phyloP scores from a whole-genome alignment of 2,888 invertebrate species.

The Dastarcus helophoroides region DNA sequence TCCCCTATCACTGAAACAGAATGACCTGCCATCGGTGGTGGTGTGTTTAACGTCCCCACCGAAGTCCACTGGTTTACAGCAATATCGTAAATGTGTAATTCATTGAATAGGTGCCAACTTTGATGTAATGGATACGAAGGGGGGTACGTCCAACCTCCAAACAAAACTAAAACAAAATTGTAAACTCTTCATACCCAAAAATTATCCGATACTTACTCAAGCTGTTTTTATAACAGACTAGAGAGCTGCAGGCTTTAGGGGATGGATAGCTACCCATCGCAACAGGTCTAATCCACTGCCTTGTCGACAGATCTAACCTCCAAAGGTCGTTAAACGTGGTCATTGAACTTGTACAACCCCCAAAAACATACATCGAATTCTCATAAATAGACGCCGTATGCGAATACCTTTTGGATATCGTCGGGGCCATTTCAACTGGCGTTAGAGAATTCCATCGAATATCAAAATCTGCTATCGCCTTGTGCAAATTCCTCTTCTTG shows the following conservation, averaged over 20 bases:
- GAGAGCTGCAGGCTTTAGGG: slow-evolving; percentile 88
- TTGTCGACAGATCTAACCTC: slow-evolving; percentile 77
- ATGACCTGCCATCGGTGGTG: slow-evolving; percentile 84
- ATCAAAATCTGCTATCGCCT: slow-evolving; percentile 64
- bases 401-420: slow-evolving; percentile 85
- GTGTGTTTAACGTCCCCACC: slow-evolving; percentile 48
- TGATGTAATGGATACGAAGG: slow-evolving; percentile 75
- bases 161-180: slow-evolving; percentile 42
- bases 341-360: slow-evolving; percentile 86
- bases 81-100: slow-evolving; percentile 80
- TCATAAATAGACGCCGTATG: slow-evolving; percentile 78
- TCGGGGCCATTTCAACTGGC: slow-evolving; percentile 48
- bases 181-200: slow-evolving; percentile 1
- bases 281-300: slow-evolving; percentile 74
- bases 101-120: slow-evolving; percentile 81
- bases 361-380: slow-evolving; percentile 89
- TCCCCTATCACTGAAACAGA: slow-evolving; percentile 76
- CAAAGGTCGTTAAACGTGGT: slow-evolving; percentile 96
- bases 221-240: slow-evolving; percentile 76
- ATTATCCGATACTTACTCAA: slow-evolving; percentile 43
- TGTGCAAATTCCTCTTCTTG: slow-evolving; percentile 60
- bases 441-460: slow-evolving; percentile 61
- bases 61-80: slow-evolving; percentile 68
- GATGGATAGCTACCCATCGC: slow-evolving; percentile 85
- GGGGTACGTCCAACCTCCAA: slow-evolving; percentile 94